Evolutionary conservation across 2,797 vertebrate species (phyloP).

Genomic region (Rhinatrema bivittatum): DNA sequence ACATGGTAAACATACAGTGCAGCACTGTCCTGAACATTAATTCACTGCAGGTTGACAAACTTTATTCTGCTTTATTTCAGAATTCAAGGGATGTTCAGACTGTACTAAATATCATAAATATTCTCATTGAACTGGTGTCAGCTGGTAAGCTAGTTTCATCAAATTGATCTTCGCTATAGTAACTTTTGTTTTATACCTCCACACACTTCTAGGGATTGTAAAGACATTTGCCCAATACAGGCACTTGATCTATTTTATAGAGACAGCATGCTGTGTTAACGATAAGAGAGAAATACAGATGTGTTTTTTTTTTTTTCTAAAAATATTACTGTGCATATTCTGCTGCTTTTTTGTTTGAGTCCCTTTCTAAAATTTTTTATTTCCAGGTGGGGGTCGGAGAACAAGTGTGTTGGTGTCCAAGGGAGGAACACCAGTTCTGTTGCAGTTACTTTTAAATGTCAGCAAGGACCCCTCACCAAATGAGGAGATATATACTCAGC

Average conservation of each 20-base stretch:
- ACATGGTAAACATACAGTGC: too few relatives aligned
- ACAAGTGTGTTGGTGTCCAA: constrained; percentile 78
- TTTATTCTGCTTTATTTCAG: constrained; percentile 58
- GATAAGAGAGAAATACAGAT: too few relatives aligned
- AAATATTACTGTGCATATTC: too few relatives aligned
- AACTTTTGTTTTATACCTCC: too few relatives aligned
- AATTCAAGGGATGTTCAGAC: constrained; percentile 81
- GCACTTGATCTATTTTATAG: too few relatives aligned
- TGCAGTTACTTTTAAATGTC: constrained; percentile 76
- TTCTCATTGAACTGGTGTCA: constrained; percentile 85
- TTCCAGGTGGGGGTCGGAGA: constrained; percentile 78
- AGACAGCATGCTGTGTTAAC: too few relatives aligned
- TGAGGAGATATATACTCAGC: constrained; percentile 87
- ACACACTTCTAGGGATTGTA: too few relatives aligned
- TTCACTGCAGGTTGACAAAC: background rate
- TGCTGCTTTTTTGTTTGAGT: too few relatives aligned
- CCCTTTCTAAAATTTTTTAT: background rate
- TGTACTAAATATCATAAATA: constrained; percentile 81
- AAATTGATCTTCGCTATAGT: background rate
- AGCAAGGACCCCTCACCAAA: constrained; percentile 77
- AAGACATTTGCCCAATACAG: too few relatives aligned
- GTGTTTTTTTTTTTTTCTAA: too few relatives aligned
- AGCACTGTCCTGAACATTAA: too few relatives aligned
- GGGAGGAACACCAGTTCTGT: constrained; percentile 84
- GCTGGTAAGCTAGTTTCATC: constrained; percentile 64